Conservation (phyloP, 2,888 invertebrate species). For the Danaus chrysippus region DNA sequence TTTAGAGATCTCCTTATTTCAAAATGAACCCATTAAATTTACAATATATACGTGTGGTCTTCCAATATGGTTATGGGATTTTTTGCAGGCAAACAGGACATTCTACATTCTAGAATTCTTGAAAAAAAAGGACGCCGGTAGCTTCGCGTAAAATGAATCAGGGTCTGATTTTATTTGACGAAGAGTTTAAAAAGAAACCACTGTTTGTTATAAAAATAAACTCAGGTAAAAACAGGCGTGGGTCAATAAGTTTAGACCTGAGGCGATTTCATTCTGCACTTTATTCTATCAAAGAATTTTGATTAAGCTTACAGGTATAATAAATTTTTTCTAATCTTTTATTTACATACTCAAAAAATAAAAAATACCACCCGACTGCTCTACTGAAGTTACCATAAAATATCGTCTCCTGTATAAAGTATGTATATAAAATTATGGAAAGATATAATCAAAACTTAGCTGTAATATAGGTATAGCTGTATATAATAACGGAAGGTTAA, state of each 20-base stretch:
- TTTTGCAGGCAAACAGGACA: constrained; percentile 4
- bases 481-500: neutral
- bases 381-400: too few species aligned
- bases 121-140: neutral
- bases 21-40: neutral
- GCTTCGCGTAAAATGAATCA: constrained; percentile 36
- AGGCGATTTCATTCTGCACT: constrained; percentile 54
- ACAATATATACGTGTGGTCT: neutral
- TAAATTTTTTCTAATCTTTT: neutral
- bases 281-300: constrained; percentile 52
- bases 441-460: neutral
- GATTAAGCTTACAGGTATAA: constrained; percentile 34
- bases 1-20: neutral
- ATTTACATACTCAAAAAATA: neutral
- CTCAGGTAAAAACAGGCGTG: constrained; percentile 63
- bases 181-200: constrained; percentile 39
- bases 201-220: constrained; percentile 62
- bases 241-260: constrained; percentile 52
- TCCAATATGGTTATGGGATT: neutral
- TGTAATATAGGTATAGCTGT: too few species aligned
- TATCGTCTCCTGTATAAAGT: too few species aligned
- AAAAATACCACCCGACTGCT: too few species aligned
- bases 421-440: neutral
- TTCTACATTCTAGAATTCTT: constrained; percentile 6
- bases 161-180: constrained; percentile 39